Evolutionary conservation across 2,113 vertebrate genomes (phyloP).

Genomic region (Rhipidura dahli): DNA sequence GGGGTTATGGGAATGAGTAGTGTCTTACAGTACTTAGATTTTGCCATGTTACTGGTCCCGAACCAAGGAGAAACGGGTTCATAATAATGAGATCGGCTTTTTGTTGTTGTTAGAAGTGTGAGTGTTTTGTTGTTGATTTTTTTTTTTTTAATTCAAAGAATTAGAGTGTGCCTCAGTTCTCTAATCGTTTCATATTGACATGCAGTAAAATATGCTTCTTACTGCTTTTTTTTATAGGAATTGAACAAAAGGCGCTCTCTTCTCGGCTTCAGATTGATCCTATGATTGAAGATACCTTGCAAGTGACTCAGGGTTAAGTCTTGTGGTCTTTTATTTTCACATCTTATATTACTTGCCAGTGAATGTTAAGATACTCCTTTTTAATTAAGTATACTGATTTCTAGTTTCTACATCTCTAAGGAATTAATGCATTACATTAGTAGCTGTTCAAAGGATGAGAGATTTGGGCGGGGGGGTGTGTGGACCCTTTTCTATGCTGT

Average conservation of each 20-base stretch:
- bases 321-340: background rate
- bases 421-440: background rate
- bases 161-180: background rate
- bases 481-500: background rate
- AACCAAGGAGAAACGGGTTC: background rate
- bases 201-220: conserved; percentile 15
- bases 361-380: background rate
- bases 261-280: conserved; percentile 84
- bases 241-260: conserved; percentile 73
- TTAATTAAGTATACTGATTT: background rate
- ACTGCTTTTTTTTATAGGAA: conserved; percentile 51
- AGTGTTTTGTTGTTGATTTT: background rate
- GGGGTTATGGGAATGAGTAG: background rate
- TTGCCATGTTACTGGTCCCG: background rate
- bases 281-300: conserved; percentile 62
- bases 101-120: background rate
- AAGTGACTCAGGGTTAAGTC: conserved; percentile 68
- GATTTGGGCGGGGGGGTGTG: background rate
- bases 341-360: background rate
- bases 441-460: background rate
- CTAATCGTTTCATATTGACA: background rate
- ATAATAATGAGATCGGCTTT: background rate
- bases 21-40: background rate
- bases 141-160: background rate
- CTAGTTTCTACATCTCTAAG: background rate